These are phyloP conservation scores for Hydra vulgaris DNA, from an alignment of 30 jellyfish, hydroid and myxozoan species.

Conservation along the genomic window DNA sequence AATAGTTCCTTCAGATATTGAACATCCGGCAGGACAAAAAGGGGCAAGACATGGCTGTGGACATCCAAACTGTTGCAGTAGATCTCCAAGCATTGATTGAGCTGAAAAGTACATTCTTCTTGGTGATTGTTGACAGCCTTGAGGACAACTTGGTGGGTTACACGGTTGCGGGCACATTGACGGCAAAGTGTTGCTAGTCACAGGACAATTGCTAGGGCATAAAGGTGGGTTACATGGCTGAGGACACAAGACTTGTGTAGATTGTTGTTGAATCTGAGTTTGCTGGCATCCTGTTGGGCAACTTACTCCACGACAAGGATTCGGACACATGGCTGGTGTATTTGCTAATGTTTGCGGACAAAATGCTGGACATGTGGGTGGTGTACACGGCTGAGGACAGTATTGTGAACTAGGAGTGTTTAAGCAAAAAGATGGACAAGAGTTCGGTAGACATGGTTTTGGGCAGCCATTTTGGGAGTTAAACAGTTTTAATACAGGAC, in stretches of 20 bases:
- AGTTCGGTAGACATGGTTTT: neutral
- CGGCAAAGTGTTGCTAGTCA: conserved; percentile 5
- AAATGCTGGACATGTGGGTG: conserved; percentile 26
- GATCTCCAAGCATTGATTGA: conserved; percentile 5
- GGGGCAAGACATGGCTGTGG: conserved; percentile 2
- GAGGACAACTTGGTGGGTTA: conserved; percentile 27
- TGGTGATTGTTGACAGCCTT: conserved; percentile 18
- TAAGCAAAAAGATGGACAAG: conserved; percentile 1
- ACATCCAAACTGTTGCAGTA: conserved; percentile 13
- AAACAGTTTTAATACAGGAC: neutral
- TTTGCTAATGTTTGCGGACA: conserved; percentile 11
- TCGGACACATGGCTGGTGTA: conserved; percentile 24
- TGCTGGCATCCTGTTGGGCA: conserved; percentile 25
- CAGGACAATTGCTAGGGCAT: conserved; percentile 22
- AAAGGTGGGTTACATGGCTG: neutral
- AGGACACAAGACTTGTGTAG: neutral
- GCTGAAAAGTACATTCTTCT: conserved; percentile 13
- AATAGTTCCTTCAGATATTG: neutral
- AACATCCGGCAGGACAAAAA: conserved; percentile 9
- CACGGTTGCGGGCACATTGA: conserved; percentile 47
- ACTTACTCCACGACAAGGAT: conserved; percentile 13
- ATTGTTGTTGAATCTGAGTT: neutral
- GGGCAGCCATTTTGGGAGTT: conserved; percentile 15
- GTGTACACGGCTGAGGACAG: conserved; percentile 39
- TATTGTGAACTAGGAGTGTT: neutral